phyloP scores from a whole-genome alignment of 2,113 vertebrate species.

The Chrysochloris asiatica region DNA sequence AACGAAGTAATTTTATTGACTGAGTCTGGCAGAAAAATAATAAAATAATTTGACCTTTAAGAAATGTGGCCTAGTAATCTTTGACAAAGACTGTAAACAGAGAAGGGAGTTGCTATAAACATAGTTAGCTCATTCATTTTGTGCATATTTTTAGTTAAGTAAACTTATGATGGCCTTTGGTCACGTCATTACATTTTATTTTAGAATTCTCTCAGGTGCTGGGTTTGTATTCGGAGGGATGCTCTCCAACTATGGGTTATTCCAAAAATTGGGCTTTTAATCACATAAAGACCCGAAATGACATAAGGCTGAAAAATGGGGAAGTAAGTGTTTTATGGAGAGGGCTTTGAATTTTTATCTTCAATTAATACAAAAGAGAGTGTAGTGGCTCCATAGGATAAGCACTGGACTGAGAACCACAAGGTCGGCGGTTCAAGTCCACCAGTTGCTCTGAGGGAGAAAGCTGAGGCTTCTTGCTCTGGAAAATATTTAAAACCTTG shows the following conservation, averaged over 20 bases:
- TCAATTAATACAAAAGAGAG: constrained; percentile 36
- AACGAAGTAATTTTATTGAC: constrained; percentile 52
- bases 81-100: constrained; percentile 60
- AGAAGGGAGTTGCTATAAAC: constrained; percentile 52
- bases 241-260: neutral
- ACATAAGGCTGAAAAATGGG: neutral
- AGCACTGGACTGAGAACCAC: too few species aligned
- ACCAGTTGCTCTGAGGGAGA: too few species aligned
- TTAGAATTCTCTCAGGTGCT: constrained; percentile 58
- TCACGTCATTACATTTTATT: constrained; percentile 61
- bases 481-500: too few species aligned
- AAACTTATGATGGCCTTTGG: constrained; percentile 45
- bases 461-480: too few species aligned
- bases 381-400: too few species aligned
- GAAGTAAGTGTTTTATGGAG: neutral
- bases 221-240: neutral
- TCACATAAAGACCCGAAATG: neutral
- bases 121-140: constrained; percentile 67
- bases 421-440: too few species aligned
- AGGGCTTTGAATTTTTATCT: constrained; percentile 55
- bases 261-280: neutral
- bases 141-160: constrained; percentile 54
- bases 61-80: constrained; percentile 57
- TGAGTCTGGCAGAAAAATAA: constrained; percentile 51
- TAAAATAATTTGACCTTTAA: constrained; percentile 57